Conservation (phyloP, 2,797 vertebrate genomes). For the Hephaestus fuliginosus region DNA sequence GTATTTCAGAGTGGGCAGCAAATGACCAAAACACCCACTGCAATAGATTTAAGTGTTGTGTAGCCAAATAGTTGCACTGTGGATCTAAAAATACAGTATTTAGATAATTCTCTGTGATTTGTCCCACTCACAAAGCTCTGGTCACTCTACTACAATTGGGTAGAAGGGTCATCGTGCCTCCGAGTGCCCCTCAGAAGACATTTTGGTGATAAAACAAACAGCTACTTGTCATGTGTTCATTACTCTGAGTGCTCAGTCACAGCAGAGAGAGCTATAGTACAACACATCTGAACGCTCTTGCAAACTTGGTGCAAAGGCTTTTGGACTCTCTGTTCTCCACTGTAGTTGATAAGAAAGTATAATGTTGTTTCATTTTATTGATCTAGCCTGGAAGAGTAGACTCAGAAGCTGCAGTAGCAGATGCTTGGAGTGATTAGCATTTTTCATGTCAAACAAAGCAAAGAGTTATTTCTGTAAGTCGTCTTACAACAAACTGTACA, state of each 20-base stretch:
- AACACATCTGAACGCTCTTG: neutral
- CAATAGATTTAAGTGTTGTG: neutral
- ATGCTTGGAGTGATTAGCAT: neutral
- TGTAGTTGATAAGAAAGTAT: neutral
- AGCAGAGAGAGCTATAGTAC: neutral
- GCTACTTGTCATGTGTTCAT: neutral
- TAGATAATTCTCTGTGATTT: neutral
- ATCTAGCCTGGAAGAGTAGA: neutral
- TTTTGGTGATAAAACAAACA: neutral
- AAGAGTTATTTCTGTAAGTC: neutral
- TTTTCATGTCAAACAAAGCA: conserved; percentile 2
- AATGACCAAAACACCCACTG: neutral
- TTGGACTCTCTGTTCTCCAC: neutral
- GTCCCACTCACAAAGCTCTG: neutral
- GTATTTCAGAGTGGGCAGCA: neutral
- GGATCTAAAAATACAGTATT: neutral
- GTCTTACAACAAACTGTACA: neutral
- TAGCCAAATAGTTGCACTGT: neutral
- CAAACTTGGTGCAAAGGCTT: neutral
- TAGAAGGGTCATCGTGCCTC: neutral
- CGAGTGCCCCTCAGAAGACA: neutral
- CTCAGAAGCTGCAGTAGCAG: neutral
- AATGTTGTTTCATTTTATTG: conserved; percentile 1
- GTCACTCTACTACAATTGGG: neutral
- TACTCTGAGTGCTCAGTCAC: neutral